These are phyloP conservation scores for Polylopha cassiicola DNA, from an alignment of 2,888 invertebrate genomes.

Conservation along the genomic window DNA sequence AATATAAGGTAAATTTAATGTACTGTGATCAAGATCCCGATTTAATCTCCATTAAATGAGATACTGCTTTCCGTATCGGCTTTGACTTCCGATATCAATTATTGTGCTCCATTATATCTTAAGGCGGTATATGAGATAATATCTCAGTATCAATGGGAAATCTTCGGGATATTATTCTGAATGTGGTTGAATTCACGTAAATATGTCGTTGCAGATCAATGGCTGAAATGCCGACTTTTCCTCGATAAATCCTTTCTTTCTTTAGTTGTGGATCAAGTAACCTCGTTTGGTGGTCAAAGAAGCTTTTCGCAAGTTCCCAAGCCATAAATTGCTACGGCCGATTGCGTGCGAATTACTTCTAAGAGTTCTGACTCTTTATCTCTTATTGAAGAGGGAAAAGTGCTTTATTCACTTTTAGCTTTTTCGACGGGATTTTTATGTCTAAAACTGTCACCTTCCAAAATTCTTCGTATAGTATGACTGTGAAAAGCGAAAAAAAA, in stretches of 20 bases:
- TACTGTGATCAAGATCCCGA: slow-evolving; percentile 6
- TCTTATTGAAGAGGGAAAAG: slow-evolving; percentile 23
- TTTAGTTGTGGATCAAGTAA: slow-evolving; percentile 38
- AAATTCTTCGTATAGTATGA: not conserved
- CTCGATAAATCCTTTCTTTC: slow-evolving; percentile 32
- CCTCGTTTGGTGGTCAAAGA: slow-evolving; percentile 37
- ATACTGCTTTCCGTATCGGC: slow-evolving; percentile 14
- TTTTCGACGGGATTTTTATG: not conserved
- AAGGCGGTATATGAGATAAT: slow-evolving; percentile 4
- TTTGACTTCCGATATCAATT: slow-evolving; percentile 4
- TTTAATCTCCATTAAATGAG: slow-evolving; percentile 12
- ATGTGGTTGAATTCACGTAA: slow-evolving; percentile 6
- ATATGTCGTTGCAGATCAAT: slow-evolving; percentile 2
- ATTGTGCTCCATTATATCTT: slow-evolving; percentile 7
- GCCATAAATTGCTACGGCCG: slow-evolving; percentile 54
- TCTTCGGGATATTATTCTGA: slow-evolving; percentile 7
- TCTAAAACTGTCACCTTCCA: not conserved
- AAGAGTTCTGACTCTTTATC: slow-evolving; percentile 45
- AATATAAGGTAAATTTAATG: slow-evolving; percentile 3
- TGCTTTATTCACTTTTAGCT: slow-evolving; percentile 21
- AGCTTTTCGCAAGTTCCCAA: slow-evolving; percentile 46
- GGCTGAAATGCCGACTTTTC: slow-evolving; percentile 16
- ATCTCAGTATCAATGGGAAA: not conserved
- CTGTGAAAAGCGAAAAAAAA: too few relatives aligned
- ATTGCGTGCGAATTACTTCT: slow-evolving; percentile 54